Conservation (phyloP, 2,797 vertebrate genomes). For the Ataeniobius toweri region DNA sequence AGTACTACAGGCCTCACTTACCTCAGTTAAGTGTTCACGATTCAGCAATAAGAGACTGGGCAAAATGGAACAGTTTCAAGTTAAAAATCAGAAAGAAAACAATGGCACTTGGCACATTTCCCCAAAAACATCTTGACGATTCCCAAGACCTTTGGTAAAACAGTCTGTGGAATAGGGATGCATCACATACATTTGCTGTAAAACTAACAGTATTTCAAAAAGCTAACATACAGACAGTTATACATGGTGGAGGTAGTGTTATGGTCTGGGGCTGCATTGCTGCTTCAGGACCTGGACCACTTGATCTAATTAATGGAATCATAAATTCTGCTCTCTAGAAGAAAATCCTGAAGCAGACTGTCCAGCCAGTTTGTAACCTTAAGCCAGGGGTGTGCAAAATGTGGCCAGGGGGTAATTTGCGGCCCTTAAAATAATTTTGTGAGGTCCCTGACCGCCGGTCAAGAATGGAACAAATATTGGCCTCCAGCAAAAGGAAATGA, state of each 20-base stretch:
- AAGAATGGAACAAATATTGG: too few species aligned
- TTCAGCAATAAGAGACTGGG: background rate
- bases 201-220: background rate
- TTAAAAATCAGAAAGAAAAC: background rate
- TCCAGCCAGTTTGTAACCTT: background rate
- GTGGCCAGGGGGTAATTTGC: too few species aligned
- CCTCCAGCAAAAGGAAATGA: too few species aligned
- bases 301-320: background rate
- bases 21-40: background rate
- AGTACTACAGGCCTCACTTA: background rate
- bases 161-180: too few species aligned
- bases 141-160: background rate
- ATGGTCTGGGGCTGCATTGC: background rate
- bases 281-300: background rate
- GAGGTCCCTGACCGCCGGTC: too few species aligned
- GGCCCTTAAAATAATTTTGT: too few species aligned
- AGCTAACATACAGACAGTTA: background rate
- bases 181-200: background rate
- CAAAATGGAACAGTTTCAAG: background rate
- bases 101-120: background rate
- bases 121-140: background rate
- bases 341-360: background rate
- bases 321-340: background rate
- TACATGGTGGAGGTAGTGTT: background rate
- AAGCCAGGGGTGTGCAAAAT: background rate